These are phyloP conservation scores for Hippocampus zosterae DNA, from an alignment of 2,113 vertebrate genomes.

Conservation along the genomic window DNA sequence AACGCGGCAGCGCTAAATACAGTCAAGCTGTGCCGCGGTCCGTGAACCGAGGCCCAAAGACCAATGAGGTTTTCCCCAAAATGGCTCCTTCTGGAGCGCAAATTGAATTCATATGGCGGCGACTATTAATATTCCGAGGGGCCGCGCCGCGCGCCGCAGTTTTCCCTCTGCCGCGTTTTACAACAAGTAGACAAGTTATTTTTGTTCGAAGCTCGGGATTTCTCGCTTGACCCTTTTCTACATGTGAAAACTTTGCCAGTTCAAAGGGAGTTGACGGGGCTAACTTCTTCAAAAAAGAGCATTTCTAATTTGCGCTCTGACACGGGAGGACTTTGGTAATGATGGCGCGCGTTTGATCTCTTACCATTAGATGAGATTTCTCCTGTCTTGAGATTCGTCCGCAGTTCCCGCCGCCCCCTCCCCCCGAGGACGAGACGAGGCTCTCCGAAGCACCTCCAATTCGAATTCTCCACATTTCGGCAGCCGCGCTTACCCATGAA, in stretches of 20 bases:
- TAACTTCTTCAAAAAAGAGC: constrained; percentile 39
- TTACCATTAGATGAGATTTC: constrained; percentile 58
- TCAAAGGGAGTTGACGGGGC: constrained; percentile 36
- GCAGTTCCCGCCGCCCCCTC: constrained; percentile 46
- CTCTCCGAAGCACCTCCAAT: constrained; percentile 15
- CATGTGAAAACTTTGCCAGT: constrained; percentile 19
- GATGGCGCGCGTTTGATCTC: constrained; percentile 58
- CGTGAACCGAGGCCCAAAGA: neutral
- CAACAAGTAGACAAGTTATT: constrained; percentile 10
- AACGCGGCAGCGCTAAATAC: constrained; percentile 37
- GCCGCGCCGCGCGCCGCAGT: constrained; percentile 10
- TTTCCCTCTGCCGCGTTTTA: constrained; percentile 37
- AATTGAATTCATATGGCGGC: constrained; percentile 17
- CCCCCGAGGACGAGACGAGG: constrained; percentile 33
- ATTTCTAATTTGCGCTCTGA: constrained; percentile 46
- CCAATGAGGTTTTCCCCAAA: constrained; percentile 12
- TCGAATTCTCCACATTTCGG: neutral
- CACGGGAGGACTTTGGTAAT: constrained; percentile 47
- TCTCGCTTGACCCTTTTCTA: constrained; percentile 53
- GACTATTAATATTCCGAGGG: constrained; percentile 27
- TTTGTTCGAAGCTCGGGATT: constrained; percentile 31
- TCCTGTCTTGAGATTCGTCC: constrained; percentile 45
- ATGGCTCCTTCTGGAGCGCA: neutral
- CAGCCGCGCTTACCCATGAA: neutral
- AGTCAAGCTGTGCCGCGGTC: constrained; percentile 26